phyloP scores from a whole-genome alignment of 2,797 vertebrate genomes.

The Melanotaenia pygmaea region DNA sequence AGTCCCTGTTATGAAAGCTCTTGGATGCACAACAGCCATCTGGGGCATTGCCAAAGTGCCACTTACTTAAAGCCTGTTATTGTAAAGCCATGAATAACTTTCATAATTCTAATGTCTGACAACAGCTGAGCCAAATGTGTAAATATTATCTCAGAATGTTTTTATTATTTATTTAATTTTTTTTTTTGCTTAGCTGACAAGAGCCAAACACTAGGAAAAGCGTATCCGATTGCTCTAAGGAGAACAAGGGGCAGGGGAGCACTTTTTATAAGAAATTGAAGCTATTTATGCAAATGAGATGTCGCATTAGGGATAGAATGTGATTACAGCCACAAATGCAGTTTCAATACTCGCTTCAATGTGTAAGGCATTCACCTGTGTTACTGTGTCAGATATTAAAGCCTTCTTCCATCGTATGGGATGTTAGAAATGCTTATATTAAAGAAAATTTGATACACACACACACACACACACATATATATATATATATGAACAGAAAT shows the following conservation, averaged over 20 bases:
- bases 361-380: slow-evolving; percentile 10
- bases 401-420: slow-evolving; percentile 8
- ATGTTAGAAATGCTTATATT: neutral
- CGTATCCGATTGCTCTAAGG: neutral
- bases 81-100: slow-evolving; percentile 32
- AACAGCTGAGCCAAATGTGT: slow-evolving; percentile 10
- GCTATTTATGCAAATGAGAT: slow-evolving; percentile 33
- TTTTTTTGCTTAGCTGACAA: slow-evolving; percentile 1
- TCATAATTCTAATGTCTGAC: slow-evolving; percentile 31
- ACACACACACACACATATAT: too few species aligned
- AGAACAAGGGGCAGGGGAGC: neutral
- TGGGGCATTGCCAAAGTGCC: slow-evolving; percentile 29
- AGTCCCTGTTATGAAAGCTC: slow-evolving; percentile 35
- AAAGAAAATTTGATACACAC: neutral
- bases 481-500: neutral
- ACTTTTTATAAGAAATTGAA: slow-evolving; percentile 25
- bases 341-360: neutral
- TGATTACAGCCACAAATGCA: neutral
- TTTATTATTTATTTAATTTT: neutral
- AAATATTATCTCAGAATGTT: slow-evolving; percentile 1
- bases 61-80: slow-evolving; percentile 37
- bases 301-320: slow-evolving; percentile 11
- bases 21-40: slow-evolving; percentile 47
- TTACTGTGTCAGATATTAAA: neutral
- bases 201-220: neutral